Conservation (phyloP, 1,140 invertebrate species). For the Drosophila sp. region DNA sequence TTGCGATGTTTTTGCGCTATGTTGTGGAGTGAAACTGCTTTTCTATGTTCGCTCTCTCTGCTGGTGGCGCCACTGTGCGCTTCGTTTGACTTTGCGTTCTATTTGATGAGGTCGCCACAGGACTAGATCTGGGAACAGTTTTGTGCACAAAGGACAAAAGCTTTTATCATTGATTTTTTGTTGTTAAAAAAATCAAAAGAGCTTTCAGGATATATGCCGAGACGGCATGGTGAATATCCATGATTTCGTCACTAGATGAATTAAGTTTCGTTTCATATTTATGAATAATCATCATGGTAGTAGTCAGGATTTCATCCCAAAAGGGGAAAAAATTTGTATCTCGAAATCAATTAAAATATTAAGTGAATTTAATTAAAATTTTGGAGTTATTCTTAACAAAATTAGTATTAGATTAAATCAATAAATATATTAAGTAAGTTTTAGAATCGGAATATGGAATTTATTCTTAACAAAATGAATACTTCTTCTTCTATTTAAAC, state of each 20-base stretch:
- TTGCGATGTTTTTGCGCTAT: constrained; percentile 18
- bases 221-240: neutral
- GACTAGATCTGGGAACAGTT: constrained; percentile 40
- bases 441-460: no score
- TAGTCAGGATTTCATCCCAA: neutral
- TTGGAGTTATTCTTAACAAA: no score
- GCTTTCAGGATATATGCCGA: neutral
- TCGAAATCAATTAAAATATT: no score
- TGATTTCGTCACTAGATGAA: no score
- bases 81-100: constrained; percentile 1
- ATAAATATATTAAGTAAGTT: no score
- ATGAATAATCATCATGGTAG: neutral
- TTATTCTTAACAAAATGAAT: no score
- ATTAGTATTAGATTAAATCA: no score
- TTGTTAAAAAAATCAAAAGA: neutral
- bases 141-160: neutral
- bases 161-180: neutral
- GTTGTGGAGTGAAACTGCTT: neutral
- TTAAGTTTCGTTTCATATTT: neutral
- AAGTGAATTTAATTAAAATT: no score
- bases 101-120: neutral
- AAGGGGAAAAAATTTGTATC: neutral
- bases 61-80: neutral
- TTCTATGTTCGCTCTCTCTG: neutral
- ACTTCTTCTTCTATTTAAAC: no score